A percentile compares a stretch with the other conserved stretches of the same genome.
These are phyloP conservation scores for Henicopernis longicauda DNA, from an alignment of 2,113 vertebrate species.

Conservation along the genomic window DNA sequence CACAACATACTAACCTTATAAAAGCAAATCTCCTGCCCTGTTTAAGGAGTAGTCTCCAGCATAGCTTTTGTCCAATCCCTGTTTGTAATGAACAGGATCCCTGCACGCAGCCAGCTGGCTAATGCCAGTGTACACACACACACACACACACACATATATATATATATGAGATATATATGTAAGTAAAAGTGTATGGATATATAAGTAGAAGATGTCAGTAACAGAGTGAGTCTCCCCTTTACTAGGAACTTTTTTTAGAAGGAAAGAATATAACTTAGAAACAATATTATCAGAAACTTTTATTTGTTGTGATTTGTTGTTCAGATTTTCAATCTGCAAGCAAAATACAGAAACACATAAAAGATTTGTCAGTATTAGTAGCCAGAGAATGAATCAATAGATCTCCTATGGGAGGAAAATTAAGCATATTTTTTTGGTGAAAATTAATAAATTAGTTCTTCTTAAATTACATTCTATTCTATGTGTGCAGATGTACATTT, in stretches of 20 bases:
- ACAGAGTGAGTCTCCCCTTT: background rate
- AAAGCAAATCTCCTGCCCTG: background rate
- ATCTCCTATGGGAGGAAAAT: background rate
- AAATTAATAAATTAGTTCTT: background rate
- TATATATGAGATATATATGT: background rate
- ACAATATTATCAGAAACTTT: background rate
- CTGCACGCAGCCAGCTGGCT: background rate
- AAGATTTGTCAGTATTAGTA: background rate
- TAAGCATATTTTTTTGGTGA: background rate
- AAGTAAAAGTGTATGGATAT: background rate
- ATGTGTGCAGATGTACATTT: background rate
- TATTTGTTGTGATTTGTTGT: background rate
- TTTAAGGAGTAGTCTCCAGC: background rate
- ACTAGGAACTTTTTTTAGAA: background rate
- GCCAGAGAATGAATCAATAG: background rate
- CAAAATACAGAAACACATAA: background rate
- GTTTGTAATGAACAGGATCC: background rate
- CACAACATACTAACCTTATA: background rate
- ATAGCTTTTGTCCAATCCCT: background rate
- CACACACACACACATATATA: accelerated
- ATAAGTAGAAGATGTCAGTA: background rate
- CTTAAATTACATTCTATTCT: background rate
- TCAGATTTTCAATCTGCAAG: background rate
- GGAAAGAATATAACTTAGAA: background rate
- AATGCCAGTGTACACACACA: background rate